Evolutionary conservation across 1,140 invertebrate genomes (phyloP).

Genomic region (Procambarus clarkii): DNA sequence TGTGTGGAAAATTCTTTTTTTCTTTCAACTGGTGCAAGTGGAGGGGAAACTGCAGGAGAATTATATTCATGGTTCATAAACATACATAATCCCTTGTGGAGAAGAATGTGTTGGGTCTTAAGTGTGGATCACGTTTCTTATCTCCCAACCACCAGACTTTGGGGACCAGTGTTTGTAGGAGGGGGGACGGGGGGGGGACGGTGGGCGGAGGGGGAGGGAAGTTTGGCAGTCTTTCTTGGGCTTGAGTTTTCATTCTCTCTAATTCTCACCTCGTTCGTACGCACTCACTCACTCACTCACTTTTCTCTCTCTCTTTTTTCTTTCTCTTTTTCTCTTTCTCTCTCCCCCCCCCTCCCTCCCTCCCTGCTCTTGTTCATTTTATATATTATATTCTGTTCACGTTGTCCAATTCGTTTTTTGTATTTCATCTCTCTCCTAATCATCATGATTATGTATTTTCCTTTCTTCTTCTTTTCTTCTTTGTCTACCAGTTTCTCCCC

Average conservation of each 20-base stretch:
- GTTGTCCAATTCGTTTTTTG: too few species aligned
- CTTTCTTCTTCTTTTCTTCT: too few species aligned
- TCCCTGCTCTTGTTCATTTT: neutral
- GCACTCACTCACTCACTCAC: neutral
- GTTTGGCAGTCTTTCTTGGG: neutral
- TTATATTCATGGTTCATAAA: conserved; percentile 1
- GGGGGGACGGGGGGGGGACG: too few species aligned
- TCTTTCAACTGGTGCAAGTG: neutral
- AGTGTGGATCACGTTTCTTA: neutral
- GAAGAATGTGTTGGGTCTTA: neutral
- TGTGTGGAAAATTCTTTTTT: too few species aligned
- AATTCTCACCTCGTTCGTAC: neutral
- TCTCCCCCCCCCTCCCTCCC: neutral
- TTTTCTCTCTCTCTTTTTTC: neutral
- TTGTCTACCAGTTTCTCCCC: too few species aligned
- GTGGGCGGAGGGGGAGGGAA: too few species aligned
- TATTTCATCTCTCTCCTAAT: too few species aligned
- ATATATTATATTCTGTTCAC: too few species aligned
- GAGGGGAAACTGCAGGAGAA: neutral
- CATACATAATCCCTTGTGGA: neutral
- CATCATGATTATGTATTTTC: too few species aligned
- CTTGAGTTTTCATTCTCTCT: neutral
- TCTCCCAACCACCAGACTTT: neutral
- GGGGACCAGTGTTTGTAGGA: too few species aligned
- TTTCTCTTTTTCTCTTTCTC: neutral